Evolutionary conservation across 2,113 vertebrate species (phyloP), one percentile per base, ranked within the genome.

Genomic region (Cyprinodon brontotheroides): DNA sequence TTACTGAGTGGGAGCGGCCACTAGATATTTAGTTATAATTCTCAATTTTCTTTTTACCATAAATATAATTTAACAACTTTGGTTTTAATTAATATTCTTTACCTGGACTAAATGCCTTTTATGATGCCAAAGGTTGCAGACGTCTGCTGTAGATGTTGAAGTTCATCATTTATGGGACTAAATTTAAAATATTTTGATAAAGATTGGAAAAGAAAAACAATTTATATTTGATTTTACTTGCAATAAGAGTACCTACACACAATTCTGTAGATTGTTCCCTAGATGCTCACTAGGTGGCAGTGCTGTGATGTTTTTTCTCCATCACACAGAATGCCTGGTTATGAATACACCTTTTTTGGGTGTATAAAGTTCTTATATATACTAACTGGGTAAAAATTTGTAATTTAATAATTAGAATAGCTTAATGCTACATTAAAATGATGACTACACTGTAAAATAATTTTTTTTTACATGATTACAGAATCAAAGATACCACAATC

Each of bases 231-330:
- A 57, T 4, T 57, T 57, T 57, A n/a, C n/a, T n/a, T n/a, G n/a
- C 17, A 57, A 20, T 57, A 57, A 14, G 50, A 57, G 20, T 57
- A 9, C 48, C 15, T 50, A 7, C 15, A 50, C 4, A 50, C 17
- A n/a, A 57, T 17, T 7, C 6, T 20, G 50, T 20, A 8, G 17
- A 20, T n/a, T 3, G 11, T 22, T 11, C 41, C 13, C 14, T 66
- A 22, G 4, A 61, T 13, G 37, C 20, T 65, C 83, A 84, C 77
- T 82, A 70, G 89, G 77, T 89, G 83, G 83, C 83, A 81, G 77
- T 67, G 67, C 45, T 73, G 68, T 59, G 15, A 72, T 65, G 57
- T 50, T 59, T 13, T 1, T 20, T 65, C 4, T n/a, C 20, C n/a
- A 6, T 57, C 2, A 53, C 9, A 45, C 43, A 10, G 5, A 17